These are phyloP conservation scores for Sciurus niger DNA, from an alignment of 2,113 vertebrate genomes.

Conservation along the genomic window DNA sequence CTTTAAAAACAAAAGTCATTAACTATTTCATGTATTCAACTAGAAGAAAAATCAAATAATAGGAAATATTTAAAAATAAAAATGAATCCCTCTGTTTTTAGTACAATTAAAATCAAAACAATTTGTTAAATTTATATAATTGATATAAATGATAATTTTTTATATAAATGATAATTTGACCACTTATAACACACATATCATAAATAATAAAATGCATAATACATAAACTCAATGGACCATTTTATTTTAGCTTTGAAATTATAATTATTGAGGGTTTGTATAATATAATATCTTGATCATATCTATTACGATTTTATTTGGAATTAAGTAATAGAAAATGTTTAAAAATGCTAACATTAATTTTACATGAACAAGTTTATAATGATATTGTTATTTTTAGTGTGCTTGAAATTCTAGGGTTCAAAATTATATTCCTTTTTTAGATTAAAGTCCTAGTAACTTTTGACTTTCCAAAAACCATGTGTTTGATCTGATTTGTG, in stretches of 20 bases:
- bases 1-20: constrained; percentile 18
- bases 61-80: not conserved
- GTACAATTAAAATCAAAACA: not conserved
- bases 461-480: not conserved
- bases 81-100: not conserved
- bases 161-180: not conserved
- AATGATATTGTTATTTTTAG: not conserved
- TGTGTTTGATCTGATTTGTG: not conserved
- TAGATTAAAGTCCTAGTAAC: not conserved
- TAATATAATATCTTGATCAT: not conserved
- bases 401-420: not conserved
- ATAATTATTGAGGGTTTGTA: not conserved
- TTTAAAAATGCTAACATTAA: not conserved
- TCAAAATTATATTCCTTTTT: not conserved
- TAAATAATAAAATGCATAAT: not conserved
- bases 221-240: not conserved
- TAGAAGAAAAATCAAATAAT: too few relatives aligned
- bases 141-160: too few relatives aligned
- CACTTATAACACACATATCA: not conserved
- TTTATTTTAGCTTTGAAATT: not conserved
- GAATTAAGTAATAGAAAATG: not conserved
- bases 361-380: not conserved
- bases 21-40: too few relatives aligned
- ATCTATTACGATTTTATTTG: not conserved
- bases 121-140: not conserved